Evolutionary conservation across 2,113 vertebrate genomes (phyloP), one percentile per base, ranked within the genome.

Genomic region (Cynoglossus semilaevis): DNA sequence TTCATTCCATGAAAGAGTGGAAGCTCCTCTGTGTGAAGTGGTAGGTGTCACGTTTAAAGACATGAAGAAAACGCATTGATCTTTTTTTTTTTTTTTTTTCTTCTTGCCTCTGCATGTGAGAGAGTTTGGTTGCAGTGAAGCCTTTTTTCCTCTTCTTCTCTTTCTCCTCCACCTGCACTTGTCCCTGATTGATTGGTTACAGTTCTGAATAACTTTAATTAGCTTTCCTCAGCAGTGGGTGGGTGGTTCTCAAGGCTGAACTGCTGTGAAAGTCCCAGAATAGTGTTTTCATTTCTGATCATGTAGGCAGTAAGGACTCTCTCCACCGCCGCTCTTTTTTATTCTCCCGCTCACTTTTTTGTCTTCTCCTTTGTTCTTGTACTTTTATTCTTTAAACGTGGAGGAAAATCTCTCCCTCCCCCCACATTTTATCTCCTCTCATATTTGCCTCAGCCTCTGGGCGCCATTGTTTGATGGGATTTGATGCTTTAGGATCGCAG

Each of bases 381-480:
- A 36, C 13, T 34, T 3, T 37, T 43, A 5, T 42, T 51, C 63
- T 42, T 54, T 65, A 67, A 77, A 72, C 56, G 58, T 68, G 42
- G 42, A 70, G 58, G 43, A 70, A 50, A 68, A 57, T 19, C 58
- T 63, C 58, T 50, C 45, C 16, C 54, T 67, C 51, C 58, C 42
- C 51, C 41, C 49, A 41, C 54, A 49, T 54, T 76, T 44, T 51
- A 69, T 70, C 72, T 57, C 44, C 79, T 87, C 81, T 85, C 81
- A 86, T 88, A 74, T 85, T 72, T 61, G 72, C 78, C 63, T 85
- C 77, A 86, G 88, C 86, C 82, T 55, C 63, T 75, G 75, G 73
- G 74, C 82, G 81, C 67, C 38, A 64, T 83, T 83, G 82, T 89
- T 89, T 88, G 82, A 87, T 83, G 71, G 82, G 82, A 87, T 86